Conservation (phyloP, 2,113 vertebrate genomes). For the Myrmecophaga tridactyla region DNA sequence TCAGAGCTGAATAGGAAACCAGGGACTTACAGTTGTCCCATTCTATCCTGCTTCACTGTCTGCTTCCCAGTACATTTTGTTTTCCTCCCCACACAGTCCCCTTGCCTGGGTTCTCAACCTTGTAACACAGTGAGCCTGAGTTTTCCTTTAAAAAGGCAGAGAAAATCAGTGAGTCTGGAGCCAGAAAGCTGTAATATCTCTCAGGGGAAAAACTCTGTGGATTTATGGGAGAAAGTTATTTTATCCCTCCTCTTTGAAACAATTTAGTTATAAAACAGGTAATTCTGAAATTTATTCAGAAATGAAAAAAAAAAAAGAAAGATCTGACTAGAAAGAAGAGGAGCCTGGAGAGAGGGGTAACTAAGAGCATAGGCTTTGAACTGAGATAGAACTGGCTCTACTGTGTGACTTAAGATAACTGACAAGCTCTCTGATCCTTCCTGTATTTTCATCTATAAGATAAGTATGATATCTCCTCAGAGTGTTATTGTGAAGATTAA, state of each 20-base stretch:
- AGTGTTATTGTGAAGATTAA: not conserved
- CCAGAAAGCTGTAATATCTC: not conserved
- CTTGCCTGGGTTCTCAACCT: not conserved
- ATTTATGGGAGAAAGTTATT: not conserved
- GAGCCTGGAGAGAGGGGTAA: not conserved
- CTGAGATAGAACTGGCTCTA: not conserved
- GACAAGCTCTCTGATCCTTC: not conserved
- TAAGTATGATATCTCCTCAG: not conserved
- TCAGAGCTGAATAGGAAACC: no score
- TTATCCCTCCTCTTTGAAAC: not conserved
- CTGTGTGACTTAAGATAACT: not conserved
- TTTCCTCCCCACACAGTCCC: fast-evolving
- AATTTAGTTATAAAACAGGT: not conserved
- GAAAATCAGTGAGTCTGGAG: not conserved
- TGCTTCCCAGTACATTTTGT: not conserved
- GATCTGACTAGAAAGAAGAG: not conserved
- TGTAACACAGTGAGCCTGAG: not conserved
- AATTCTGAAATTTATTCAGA: constrained; percentile 1
- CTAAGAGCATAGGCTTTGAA: not conserved
- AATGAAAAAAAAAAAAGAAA: not conserved
- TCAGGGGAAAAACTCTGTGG: not conserved
- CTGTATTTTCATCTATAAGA: not conserved
- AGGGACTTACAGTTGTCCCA: no score
- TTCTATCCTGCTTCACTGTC: no score
- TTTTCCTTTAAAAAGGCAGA: not conserved